Conservation (phyloP, 2,797 vertebrate species). For the Pampus argenteus region DNA sequence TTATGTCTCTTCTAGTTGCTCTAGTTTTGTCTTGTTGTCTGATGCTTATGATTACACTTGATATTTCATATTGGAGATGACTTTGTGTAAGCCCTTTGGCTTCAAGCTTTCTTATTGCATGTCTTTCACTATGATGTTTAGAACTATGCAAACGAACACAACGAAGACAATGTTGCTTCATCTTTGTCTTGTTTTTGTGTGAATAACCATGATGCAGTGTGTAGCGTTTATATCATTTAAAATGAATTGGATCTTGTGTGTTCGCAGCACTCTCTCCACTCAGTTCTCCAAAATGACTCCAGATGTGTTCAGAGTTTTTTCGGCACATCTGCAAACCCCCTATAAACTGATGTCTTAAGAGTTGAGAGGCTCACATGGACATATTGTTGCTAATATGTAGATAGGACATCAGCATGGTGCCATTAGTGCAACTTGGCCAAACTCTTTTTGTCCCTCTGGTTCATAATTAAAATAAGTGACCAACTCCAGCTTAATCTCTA, state of each 20-base stretch:
- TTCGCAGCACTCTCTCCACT: background rate
- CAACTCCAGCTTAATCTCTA: constrained; percentile 17
- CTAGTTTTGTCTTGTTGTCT: too few relatives aligned
- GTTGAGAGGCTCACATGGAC: background rate
- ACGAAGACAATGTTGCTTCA: background rate
- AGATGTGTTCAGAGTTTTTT: constrained; percentile 8
- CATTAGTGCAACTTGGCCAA: constrained; percentile 35
- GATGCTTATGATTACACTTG: too few relatives aligned
- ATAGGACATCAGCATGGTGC: background rate
- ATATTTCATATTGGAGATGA: too few relatives aligned
- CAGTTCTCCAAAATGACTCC: constrained; percentile 9
- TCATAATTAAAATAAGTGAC: constrained; percentile 22
- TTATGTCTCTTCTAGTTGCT: background rate
- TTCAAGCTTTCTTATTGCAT: background rate
- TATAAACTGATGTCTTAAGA: background rate
- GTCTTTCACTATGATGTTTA: background rate
- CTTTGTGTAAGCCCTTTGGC: background rate
- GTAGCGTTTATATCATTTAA: background rate
- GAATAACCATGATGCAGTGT: background rate
- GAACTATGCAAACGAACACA: too few relatives aligned
- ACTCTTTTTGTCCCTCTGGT: constrained; percentile 18
- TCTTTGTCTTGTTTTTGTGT: background rate
- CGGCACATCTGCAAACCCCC: background rate
- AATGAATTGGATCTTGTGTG: background rate
- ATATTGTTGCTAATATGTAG: background rate